Base-by-base conservation (phyloP, 2,113 vertebrate genomes). In the Motacilla alba region DNA sequence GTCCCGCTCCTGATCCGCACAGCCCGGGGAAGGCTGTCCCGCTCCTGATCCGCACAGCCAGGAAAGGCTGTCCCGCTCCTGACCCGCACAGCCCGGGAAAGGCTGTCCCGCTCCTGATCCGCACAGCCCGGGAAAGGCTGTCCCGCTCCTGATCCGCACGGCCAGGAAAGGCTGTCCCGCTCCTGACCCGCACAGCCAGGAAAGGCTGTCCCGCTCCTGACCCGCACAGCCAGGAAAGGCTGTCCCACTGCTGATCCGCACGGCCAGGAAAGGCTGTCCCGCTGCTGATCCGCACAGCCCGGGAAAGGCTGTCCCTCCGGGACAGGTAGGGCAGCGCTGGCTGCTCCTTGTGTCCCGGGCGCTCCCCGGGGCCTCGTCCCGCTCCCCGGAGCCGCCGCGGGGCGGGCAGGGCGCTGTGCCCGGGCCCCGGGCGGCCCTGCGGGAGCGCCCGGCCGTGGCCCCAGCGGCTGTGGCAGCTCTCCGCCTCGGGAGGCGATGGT, bases 1-100 rank as follows among this genome's bases (percentile, higher is more conserved):
- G 39, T 8, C 2, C 21, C 37, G 3, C 8, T 2, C 50, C 30
- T 3, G 23, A 14, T 18, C 26, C 3, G 6, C 8, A 66, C 9
- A 13, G 64, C 13, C 9, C 7, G 2, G 13, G 5, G 47, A 30
- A 3, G n/a, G 26, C 19, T 33, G n/a, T 5, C 9, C 35, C 10
- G 2, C 50, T 3, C 17, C 16, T 3, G 7, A 43, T 20, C 50
- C 20, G 7, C 10, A 15, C 18, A 6, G 16, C 35, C 35, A 9
- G 27, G 13, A 10, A 11, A 17, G 49, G 6, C 70, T 73, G 23
- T 6, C 1, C 35, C 10, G 2, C 50, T 3, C 17, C 16, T 3
- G 7, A 43, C 17, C 50, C 23, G 7, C 10, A 22, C 18, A 5
- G 16, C 35, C 59, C 35, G 6, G 27, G 13, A 10, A 11, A 17